These are phyloP conservation scores for Rotaria macrura DNA, from an alignment of 2,888 invertebrate genomes.

Conservation along the genomic window DNA sequence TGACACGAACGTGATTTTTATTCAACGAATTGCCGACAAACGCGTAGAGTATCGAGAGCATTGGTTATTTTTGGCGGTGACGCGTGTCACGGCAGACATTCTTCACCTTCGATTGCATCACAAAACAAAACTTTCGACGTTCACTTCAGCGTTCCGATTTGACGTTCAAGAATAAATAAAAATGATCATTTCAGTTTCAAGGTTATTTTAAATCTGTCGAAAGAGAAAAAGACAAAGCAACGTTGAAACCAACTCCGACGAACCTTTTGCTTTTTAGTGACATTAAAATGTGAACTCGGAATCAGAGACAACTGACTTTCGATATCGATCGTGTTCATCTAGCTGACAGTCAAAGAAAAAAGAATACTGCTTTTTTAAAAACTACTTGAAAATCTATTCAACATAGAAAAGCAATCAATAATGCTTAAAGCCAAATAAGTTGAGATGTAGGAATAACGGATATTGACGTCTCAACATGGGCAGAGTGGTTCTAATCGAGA, in stretches of 20 bases:
- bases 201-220: too few species aligned
- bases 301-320: too few species aligned
- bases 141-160: too few species aligned
- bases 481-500: background rate
- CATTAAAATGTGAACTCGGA: too few species aligned
- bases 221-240: too few species aligned
- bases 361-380: too few species aligned
- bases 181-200: too few species aligned
- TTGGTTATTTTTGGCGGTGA: background rate
- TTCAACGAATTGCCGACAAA: background rate
- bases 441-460: background rate
- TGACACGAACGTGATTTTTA: constrained; percentile 10
- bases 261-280: too few species aligned
- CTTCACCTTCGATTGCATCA: background rate
- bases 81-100: background rate
- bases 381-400: background rate
- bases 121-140: background rate
- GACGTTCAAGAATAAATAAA: too few species aligned
- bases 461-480: background rate
- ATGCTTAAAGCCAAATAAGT: background rate
- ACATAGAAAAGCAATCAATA: background rate
- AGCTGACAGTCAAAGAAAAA: too few species aligned
- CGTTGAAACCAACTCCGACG: too few species aligned
- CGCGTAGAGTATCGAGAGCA: background rate
- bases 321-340: too few species aligned